Conservation (phyloP, 2,888 invertebrate species). For the Tenthredo distinguenda region DNA sequence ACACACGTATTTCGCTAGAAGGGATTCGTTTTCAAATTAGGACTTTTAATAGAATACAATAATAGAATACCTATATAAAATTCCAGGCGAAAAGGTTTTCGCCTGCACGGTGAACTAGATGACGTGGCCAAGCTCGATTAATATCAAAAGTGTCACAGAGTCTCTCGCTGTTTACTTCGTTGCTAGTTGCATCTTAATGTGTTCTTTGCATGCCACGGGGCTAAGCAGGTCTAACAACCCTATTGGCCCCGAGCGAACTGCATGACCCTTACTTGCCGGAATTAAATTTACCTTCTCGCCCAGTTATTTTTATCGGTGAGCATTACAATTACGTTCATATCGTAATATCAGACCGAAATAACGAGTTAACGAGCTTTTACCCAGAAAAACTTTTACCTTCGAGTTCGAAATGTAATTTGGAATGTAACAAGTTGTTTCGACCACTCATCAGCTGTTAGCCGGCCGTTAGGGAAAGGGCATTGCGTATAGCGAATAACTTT, state of each 20-base stretch:
- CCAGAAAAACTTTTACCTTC: conserved; percentile 18
- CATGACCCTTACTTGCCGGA: conserved; percentile 10
- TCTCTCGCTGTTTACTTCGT: conserved; percentile 49
- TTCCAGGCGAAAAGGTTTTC: background rate
- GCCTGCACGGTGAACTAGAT: background rate
- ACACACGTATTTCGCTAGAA: background rate
- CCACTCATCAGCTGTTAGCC: conserved; percentile 13
- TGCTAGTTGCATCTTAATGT: conserved; percentile 61
- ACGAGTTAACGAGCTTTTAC: conserved; percentile 43
- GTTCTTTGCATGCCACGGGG: conserved; percentile 61
- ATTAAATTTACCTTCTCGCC: conserved; percentile 35
- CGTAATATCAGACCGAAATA: conserved; percentile 33
- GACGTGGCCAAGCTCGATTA: conserved; percentile 55
- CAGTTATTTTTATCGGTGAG: conserved; percentile 27
- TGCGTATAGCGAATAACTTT: background rate
- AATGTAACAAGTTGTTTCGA: conserved; percentile 17
- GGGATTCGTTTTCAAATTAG: background rate
- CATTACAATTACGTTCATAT: conserved; percentile 47
- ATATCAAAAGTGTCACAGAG: conserved; percentile 61
- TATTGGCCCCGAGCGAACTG: background rate
- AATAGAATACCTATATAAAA: background rate
- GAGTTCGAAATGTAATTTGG: conserved; percentile 22
- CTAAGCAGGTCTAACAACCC: conserved; percentile 26
- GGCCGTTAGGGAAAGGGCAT: background rate
- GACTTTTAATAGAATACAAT: background rate